A percentile compares a stretch with the other conserved stretches of the same genome.
Evolutionary conservation across 1,140 invertebrate species (phyloP).

Genomic region (Ridgeia piscesae): DNA sequence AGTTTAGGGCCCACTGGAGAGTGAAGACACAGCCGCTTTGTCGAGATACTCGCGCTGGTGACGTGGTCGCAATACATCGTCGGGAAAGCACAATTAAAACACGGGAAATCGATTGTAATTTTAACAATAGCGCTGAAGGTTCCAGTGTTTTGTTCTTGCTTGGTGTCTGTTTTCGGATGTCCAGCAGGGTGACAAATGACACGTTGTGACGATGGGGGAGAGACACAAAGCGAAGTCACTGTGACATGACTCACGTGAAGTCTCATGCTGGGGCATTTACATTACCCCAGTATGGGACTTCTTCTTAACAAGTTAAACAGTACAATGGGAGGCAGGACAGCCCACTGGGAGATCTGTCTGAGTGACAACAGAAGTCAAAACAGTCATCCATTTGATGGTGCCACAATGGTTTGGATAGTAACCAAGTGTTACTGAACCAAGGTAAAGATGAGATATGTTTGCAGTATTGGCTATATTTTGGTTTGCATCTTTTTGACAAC

Average conservation of each 20-base stretch:
- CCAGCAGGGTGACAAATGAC: not conserved
- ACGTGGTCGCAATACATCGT: not conserved
- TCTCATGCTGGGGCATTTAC: not conserved
- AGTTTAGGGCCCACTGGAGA: not conserved
- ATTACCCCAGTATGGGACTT: not conserved
- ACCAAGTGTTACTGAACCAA: no score
- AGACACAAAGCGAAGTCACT: not conserved
- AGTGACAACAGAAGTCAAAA: not conserved
- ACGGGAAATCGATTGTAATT: not conserved
- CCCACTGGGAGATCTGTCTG: not conserved
- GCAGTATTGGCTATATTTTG: no score
- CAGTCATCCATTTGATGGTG: no score
- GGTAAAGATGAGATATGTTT: no score
- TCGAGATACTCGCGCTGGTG: not conserved
- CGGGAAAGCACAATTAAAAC: not conserved
- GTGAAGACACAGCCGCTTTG: not conserved
- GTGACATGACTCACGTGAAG: not conserved
- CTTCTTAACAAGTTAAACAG: not conserved
- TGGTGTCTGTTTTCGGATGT: not conserved
- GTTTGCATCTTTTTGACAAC: no score
- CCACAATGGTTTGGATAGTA: no score
- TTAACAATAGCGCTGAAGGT: not conserved
- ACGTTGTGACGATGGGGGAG: not conserved
- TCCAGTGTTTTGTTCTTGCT: not conserved
- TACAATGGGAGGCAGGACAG: not conserved